Conservation (phyloP, 1,140 invertebrate genomes). For the Microplitis mediator region DNA sequence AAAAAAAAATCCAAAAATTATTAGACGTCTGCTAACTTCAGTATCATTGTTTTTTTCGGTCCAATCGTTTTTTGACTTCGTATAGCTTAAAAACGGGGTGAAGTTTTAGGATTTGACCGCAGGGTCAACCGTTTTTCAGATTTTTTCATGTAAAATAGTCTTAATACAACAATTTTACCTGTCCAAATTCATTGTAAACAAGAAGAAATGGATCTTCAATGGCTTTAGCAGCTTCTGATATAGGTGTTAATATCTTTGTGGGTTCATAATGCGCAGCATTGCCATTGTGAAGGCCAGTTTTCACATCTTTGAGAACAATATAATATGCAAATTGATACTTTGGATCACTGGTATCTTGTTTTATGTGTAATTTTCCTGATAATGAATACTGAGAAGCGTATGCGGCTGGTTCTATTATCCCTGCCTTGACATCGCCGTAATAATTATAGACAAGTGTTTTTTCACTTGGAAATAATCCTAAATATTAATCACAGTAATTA, state of each 20-base stretch:
- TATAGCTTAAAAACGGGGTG: too few species aligned
- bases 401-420: slow-evolving; percentile 45
- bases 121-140: too few species aligned
- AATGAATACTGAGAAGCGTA: slow-evolving; percentile 51
- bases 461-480: slow-evolving; percentile 43
- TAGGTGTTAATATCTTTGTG: not conserved
- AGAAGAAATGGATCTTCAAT: slow-evolving; percentile 47
- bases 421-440: slow-evolving; percentile 47
- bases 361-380: slow-evolving; percentile 46
- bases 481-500: too few species aligned
- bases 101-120: too few species aligned
- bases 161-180: not conserved
- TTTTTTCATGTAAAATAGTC: not conserved
- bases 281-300: slow-evolving; percentile 50
- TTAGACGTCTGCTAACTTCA: too few species aligned
- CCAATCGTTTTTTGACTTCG: too few species aligned
- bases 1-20: too few species aligned
- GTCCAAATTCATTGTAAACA: slow-evolving; percentile 34
- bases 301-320: slow-evolving; percentile 46
- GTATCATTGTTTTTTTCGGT: too few species aligned
- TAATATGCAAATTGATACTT: slow-evolving; percentile 37
- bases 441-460: slow-evolving; percentile 56
- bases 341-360: slow-evolving; percentile 36
- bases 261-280: not conserved
- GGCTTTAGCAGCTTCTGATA: slow-evolving; percentile 35